phyloP scores from a whole-genome alignment of 2,113 vertebrate genomes.

The Tringa solitaria region DNA sequence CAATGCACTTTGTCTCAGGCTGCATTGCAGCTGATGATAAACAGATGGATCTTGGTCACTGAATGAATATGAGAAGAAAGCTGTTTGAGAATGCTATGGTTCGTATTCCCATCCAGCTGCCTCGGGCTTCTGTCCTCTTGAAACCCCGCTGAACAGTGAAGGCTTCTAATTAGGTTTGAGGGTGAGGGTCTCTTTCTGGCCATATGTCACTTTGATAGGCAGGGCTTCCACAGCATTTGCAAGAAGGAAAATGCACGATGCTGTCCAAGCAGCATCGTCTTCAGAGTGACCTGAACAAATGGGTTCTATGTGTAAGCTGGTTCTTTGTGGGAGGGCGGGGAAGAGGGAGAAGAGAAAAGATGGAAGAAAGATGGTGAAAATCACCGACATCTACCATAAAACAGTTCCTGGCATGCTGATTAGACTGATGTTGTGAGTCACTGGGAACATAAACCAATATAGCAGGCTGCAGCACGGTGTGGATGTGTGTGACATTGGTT shows the following conservation, averaged over 20 bases:
- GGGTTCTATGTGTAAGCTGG: background rate
- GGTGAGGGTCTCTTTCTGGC: background rate
- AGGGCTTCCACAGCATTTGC: background rate
- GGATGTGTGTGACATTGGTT: accelerated
- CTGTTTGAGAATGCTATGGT: constrained; percentile 19
- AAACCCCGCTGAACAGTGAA: constrained; percentile 23
- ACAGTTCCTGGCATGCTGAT: background rate
- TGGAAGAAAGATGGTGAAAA: background rate
- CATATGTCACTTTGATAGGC: constrained; percentile 19
- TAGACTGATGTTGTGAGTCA: background rate
- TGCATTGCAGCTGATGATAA: constrained; percentile 49
- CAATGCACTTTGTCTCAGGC: constrained; percentile 23
- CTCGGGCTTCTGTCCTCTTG: constrained; percentile 22
- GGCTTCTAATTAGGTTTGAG: background rate
- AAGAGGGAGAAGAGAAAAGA: background rate
- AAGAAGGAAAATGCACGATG: background rate
- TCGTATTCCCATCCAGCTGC: constrained; percentile 33
- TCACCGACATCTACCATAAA: background rate
- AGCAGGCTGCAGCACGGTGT: background rate
- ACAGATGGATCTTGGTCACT: constrained; percentile 40
- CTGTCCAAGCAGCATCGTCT: background rate
- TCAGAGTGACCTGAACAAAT: background rate
- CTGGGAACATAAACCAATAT: background rate
- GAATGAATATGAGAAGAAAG: constrained; percentile 34
- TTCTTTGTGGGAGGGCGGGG: background rate